Base-by-base conservation (phyloP, 2,113 vertebrate species). In the Mastomys natalensis region DNA sequence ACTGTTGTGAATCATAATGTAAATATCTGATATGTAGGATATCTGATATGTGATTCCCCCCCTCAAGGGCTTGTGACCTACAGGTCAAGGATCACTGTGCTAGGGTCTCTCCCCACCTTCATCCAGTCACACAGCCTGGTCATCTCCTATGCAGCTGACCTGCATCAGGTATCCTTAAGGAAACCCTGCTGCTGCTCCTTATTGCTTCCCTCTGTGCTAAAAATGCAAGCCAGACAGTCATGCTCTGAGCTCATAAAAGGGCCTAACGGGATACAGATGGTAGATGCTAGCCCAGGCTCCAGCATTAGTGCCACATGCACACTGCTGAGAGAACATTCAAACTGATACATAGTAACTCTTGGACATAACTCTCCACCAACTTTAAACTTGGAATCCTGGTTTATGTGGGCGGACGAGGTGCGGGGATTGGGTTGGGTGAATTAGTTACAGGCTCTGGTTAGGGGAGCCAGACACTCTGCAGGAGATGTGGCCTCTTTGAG, bases 181-280 rank as follows among this genome's bases (percentile, higher is more conserved):
- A 91, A 94, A 4, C 72, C 74, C 91, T 7, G 21, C 90, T 76
- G 62, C 55, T 5, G 31, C 21, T 26, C 86, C 86, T 48, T 74
- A 64, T 40, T 93, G 72, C 78, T 95, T 92, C 72, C 62, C 37
- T 60, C 87, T 88, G 51, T 96, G 64, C 76, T 77, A 43, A 58
- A 97, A 96, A 92, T 95, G 81, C 26, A 77, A 86, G 96, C 95
- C 22, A 97, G 81, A 86, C 76, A 86, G 91, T 76, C 94, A 40
- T 22, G 86, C 68, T 96, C 85, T 82, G 4, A 96, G 94, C 43
- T 97, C 94, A 73, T 89, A 96, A 89, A 24, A 4, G 51, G 76
- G 13, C 26, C 66, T 97, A 91, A 96, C 93, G 68, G 64, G 93
- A 91, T 90, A 37, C 91, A 97, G 95, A 43, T 0, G 10, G 84